Conservation (phyloP, 2,797 vertebrate genomes). For the Nasua narica region DNA sequence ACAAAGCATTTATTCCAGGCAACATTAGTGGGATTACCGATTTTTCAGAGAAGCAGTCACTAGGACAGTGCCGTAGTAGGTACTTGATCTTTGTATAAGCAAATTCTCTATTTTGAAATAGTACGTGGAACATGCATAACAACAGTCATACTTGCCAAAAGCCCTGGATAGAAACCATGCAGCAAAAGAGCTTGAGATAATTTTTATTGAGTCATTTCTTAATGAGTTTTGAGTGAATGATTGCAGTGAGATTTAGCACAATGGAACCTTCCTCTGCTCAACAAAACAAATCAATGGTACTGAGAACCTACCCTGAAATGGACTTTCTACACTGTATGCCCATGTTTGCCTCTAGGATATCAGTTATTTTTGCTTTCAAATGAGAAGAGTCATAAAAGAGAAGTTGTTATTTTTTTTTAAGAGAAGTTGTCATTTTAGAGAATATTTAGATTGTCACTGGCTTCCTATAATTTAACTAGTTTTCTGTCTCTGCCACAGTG, state of each 20-base stretch:
- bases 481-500: background rate
- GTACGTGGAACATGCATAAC: background rate
- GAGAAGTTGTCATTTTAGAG: background rate
- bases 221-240: background rate
- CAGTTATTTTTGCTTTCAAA: constrained; percentile 21
- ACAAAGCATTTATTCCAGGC: background rate
- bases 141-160: background rate
- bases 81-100: background rate
- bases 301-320: background rate
- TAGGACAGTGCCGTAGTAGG: background rate
- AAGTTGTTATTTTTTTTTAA: background rate
- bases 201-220: background rate
- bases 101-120: background rate
- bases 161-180: background rate
- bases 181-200: background rate
- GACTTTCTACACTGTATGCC: background rate
- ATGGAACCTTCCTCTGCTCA: background rate
- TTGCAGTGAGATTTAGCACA: background rate
- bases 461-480: background rate
- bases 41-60: background rate
- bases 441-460: background rate
- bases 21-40: background rate
- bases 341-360: background rate
- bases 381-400: background rate
- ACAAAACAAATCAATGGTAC: background rate